Percentiles rank a stretch among this genome's conserved stretches.
phyloP scores from a whole-genome alignment of 2,797 vertebrate species.

The Petrocephalus sullivani region DNA sequence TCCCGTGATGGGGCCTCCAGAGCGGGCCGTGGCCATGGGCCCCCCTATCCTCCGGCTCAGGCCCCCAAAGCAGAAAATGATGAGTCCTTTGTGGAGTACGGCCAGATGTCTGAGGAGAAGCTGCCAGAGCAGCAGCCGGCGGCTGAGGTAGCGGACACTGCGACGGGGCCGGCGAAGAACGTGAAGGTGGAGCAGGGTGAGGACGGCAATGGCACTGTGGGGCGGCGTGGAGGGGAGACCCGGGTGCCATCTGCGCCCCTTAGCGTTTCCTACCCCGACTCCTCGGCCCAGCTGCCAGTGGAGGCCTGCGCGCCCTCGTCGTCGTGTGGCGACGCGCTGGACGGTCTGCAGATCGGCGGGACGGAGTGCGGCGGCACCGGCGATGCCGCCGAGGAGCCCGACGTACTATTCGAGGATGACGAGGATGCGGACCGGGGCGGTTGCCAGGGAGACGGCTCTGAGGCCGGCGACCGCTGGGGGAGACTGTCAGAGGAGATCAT shows the following conservation, averaged over 20 bases:
- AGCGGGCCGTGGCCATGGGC: background rate
- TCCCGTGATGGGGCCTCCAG: constrained; percentile 32
- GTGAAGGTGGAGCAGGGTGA: constrained; percentile 75
- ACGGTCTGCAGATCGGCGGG: constrained; percentile 39
- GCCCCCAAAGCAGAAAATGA: constrained; percentile 75
- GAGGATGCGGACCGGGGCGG: constrained; percentile 58
- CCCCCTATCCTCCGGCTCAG: constrained; percentile 29
- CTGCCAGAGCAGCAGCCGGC: constrained; percentile 32
- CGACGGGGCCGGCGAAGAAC: constrained; percentile 65
- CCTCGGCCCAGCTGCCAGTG: constrained; percentile 43
- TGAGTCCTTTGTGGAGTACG: constrained; percentile 53
- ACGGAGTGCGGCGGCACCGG: constrained; percentile 40
- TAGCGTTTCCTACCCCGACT: constrained; percentile 49
- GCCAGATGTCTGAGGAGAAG: constrained; percentile 46
- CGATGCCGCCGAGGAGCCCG: constrained; percentile 58
- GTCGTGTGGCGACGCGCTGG: constrained; percentile 57
- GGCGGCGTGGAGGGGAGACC: constrained; percentile 36
- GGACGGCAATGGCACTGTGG: constrained; percentile 30
- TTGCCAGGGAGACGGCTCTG: constrained; percentile 34
- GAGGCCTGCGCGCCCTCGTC: constrained; percentile 48
- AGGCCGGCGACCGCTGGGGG: constrained; percentile 36
- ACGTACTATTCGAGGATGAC: constrained; percentile 55
- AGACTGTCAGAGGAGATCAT: constrained; percentile 63
- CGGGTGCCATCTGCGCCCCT: constrained; percentile 16
- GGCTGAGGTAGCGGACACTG: constrained; percentile 37